Base-by-base conservation (phyloP, 2,888 invertebrate species). In the Alloplasta piceator region DNA sequence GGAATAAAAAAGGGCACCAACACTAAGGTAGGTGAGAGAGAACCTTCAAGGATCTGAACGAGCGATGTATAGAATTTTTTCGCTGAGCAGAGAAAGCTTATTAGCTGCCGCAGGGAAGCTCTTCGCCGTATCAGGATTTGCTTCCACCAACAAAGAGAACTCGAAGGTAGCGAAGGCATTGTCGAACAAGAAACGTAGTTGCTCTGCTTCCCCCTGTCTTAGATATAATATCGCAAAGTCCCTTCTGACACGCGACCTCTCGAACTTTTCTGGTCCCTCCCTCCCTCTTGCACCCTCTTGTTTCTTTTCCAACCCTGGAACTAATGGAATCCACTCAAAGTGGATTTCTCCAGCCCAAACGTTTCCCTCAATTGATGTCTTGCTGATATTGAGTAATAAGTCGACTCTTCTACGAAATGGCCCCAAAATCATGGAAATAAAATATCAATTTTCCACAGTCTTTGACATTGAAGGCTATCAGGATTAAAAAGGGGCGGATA, bases 51-150 rank as follows among this genome's bases (percentile, higher is more conserved):
- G 78, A 61, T 68, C 78, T 58, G 72, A 63, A 67, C 71, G 14
- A 78, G 61, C 68, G 70, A 82, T 5, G 52, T 26, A 7, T 77
- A 72, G 78, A 63, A 82, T 74, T 74, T 73, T 61, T 72, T 50
- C 41, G 77, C 78, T 83, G 81, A 83, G 83, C 80, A 82, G 80
- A 80, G 71, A 70, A 71, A 78, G 80, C 73, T 84, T 83, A 83
- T 83, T 85, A 84, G 80, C 61, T 77, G 83, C 85, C 83, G 56
- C 79, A 63, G 78, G 84, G 82, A 66, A 64, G 68, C 68, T 70
- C 73, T 46, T 70, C 50, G 12, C 41, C 73, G 39, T 75, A 83
- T 79, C 77, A 75, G 61, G 41, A 66, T 80, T 83, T 71, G 74
- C 75, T 72, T 71, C 72, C 68, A 70, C 61, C 72, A 82, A 78